phyloP scores from a whole-genome alignment of 2,113 vertebrate genomes.

The Poeciliopsis retropinna region DNA sequence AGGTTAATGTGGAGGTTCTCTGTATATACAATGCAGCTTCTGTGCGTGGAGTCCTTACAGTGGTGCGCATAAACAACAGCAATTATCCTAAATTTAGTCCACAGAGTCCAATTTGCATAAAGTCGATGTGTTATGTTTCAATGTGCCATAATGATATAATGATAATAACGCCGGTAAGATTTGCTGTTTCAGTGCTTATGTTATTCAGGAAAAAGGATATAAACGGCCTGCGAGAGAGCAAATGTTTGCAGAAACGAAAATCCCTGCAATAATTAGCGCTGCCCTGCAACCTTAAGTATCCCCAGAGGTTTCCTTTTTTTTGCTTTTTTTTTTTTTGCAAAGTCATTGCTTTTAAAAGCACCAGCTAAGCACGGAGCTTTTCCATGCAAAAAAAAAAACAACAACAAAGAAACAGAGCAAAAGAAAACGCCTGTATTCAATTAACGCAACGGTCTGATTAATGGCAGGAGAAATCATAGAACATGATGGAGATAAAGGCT shows the following conservation, averaged over 20 bases:
- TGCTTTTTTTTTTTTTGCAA: conserved; percentile 15
- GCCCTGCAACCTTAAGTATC: conserved; percentile 24
- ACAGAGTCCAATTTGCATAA: background rate
- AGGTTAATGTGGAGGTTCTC: background rate
- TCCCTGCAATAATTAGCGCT: conserved; percentile 16
- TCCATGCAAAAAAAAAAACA: conserved; percentile 16
- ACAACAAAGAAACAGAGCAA: background rate
- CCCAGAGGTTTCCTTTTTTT: conserved; percentile 19
- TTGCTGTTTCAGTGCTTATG: conserved; percentile 1
- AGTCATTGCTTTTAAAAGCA: conserved; percentile 28
- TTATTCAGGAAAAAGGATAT: background rate
- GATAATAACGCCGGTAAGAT: background rate
- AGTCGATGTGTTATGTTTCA: conserved; percentile 1
- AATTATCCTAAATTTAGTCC: background rate
- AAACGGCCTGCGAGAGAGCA: conserved; percentile 7
- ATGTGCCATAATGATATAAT: background rate
- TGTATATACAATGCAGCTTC: background rate
- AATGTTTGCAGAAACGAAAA: conserved; percentile 18
- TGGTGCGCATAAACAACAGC: background rate
- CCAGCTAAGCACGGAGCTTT: conserved; percentile 45
- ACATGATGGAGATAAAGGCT: background rate
- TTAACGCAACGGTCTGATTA: conserved; percentile 34
- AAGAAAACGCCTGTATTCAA: conserved; percentile 23
- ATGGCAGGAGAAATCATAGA: background rate
- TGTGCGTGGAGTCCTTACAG: background rate